A percentile compares a stretch with the other conserved stretches of the same genome.
These are phyloP conservation scores for Schizothorax lantsangensis DNA, from an alignment of 2,797 vertebrate genomes.

Conservation along the genomic window DNA sequence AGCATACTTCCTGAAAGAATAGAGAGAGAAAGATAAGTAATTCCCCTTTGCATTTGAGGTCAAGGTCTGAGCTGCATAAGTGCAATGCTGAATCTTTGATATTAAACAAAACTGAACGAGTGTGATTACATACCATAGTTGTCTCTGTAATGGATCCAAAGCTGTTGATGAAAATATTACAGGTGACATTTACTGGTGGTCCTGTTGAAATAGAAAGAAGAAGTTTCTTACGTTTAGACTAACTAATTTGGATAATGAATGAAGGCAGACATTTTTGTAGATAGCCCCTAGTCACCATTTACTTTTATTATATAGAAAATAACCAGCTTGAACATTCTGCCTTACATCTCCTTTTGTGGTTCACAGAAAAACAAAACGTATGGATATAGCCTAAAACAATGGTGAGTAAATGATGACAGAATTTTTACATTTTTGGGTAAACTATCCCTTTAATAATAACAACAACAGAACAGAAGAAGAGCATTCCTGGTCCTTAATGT, in stretches of 20 bases:
- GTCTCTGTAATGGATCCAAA: constrained; percentile 95
- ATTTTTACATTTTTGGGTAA: neutral
- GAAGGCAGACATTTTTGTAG: too few relatives aligned
- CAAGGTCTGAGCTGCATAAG: constrained; percentile 44
- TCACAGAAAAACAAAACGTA: neutral
- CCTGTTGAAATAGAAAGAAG: constrained; percentile 76
- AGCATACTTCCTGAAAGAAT: neutral
- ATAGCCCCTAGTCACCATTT: too few relatives aligned
- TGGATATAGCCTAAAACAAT: neutral
- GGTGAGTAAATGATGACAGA: too few relatives aligned
- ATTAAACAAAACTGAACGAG: constrained; percentile 57
- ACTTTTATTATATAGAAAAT: too few relatives aligned
- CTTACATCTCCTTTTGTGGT: neutral
- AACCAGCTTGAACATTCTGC: too few relatives aligned
- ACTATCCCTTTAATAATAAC: neutral
- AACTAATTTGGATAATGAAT: neutral
- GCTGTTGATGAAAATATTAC: constrained; percentile 97
- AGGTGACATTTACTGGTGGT: constrained; percentile 92
- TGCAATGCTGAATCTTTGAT: constrained; percentile 12
- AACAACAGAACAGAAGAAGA: neutral
- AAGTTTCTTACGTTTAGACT: constrained; percentile 10
- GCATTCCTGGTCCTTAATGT: neutral
- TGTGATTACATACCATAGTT: constrained; percentile 86
- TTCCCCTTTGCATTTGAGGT: neutral
- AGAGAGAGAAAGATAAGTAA: neutral